Conservation (phyloP, 2,888 invertebrate genomes). For the Boloria euphrosyne region DNA sequence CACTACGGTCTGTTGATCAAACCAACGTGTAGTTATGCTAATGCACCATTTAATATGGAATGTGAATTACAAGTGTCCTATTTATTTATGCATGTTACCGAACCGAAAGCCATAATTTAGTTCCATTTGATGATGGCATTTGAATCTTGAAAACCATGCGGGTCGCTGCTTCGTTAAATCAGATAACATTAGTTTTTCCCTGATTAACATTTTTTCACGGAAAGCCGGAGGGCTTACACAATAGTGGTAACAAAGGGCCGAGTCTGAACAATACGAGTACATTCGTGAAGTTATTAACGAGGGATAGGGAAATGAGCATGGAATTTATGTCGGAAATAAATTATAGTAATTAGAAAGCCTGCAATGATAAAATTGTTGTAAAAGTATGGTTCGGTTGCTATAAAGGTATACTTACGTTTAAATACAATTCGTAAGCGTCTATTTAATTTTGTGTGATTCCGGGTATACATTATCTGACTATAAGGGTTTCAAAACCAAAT, state of each 20-base stretch:
- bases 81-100: constrained; percentile 1
- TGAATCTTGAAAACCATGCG: constrained; percentile 37
- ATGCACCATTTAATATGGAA: constrained; percentile 1
- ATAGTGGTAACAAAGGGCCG: constrained; percentile 47
- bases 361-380: constrained; percentile 17
- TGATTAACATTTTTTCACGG: constrained; percentile 58
- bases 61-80: constrained; percentile 2
- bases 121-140: constrained; percentile 18
- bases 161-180: constrained; percentile 56
- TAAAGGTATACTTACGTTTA: constrained; percentile 20
- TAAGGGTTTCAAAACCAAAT: neutral
- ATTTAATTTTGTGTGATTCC: constrained; percentile 29
- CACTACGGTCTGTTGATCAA: neutral
- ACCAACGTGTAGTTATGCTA: constrained; percentile 9
- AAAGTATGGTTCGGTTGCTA: constrained; percentile 25
- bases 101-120: constrained; percentile 3
- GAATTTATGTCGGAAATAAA: constrained; percentile 56
- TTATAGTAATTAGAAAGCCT: constrained; percentile 60
- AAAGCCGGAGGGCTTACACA: constrained; percentile 46
- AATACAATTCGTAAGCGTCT: constrained; percentile 10
- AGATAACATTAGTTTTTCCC: constrained; percentile 54
- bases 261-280: constrained; percentile 18
- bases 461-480: neutral
- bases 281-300: constrained; percentile 39
- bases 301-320: constrained; percentile 46